Evolutionary conservation across 2,888 invertebrate species (phyloP).

Genomic region (Macrophya annulata): DNA sequence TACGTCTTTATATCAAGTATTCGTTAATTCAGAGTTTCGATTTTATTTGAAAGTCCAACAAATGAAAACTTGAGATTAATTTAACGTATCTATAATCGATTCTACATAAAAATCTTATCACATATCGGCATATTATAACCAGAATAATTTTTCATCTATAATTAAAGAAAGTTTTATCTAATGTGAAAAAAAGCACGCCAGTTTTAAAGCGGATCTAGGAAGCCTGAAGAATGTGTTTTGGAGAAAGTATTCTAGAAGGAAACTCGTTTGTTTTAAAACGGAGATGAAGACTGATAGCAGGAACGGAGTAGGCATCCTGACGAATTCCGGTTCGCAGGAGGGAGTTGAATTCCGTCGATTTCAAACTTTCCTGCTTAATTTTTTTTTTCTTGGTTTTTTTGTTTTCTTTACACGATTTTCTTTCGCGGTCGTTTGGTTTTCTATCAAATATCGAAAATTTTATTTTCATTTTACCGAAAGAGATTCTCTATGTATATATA

Average conservation of each 20-base stretch:
- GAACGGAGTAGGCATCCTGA: slow-evolving; percentile 45
- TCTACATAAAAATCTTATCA: not conserved
- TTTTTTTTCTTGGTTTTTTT: not conserved
- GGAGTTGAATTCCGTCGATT: slow-evolving; percentile 21
- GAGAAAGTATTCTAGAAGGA: slow-evolving; percentile 26
- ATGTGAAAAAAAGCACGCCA: not conserved
- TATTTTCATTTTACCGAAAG: not conserved
- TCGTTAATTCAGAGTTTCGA: not conserved
- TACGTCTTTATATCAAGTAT: not conserved
- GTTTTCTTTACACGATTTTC: not conserved
- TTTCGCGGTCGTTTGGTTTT: not conserved
- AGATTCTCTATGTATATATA: too few species aligned
- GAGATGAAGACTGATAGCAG: slow-evolving; percentile 55
- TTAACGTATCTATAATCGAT: not conserved
- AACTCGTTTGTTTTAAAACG: slow-evolving; percentile 45
- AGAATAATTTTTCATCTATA: not conserved
- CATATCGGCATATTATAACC: not conserved
- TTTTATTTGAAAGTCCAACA: not conserved
- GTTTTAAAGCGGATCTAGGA: slow-evolving; percentile 17
- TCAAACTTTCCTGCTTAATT: not conserved
- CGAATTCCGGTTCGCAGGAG: not conserved
- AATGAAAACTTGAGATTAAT: not conserved
- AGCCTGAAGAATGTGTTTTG: slow-evolving; percentile 43
- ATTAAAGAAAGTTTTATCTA: not conserved
- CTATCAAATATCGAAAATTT: not conserved